Conservation (phyloP, 1,140 invertebrate genomes). For the Vanessa tameamea region DNA sequence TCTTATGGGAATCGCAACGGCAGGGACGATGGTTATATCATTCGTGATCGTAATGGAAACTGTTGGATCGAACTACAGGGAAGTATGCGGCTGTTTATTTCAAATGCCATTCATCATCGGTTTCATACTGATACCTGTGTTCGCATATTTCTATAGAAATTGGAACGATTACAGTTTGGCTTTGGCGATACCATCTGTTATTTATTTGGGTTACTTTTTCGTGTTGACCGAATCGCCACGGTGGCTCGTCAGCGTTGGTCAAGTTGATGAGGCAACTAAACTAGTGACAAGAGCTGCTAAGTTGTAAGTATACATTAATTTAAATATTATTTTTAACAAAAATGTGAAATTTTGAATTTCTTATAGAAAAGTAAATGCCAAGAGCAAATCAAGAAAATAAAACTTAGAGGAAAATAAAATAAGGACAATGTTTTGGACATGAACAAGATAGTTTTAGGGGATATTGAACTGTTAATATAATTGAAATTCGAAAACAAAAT, state of each 20-base stretch:
- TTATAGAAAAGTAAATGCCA: too few relatives aligned
- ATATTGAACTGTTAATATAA: too few relatives aligned
- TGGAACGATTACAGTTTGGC: slow-evolving; percentile 82
- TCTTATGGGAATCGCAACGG: slow-evolving; percentile 81
- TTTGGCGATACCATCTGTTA: slow-evolving; percentile 78
- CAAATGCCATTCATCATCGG: slow-evolving; percentile 81
- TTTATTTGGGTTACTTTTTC: slow-evolving; percentile 77
- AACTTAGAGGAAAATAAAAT: too few relatives aligned
- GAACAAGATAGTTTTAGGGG: too few relatives aligned
- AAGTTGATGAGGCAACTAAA: slow-evolving; percentile 74
- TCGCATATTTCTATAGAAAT: slow-evolving; percentile 82
- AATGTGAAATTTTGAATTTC: too few relatives aligned
- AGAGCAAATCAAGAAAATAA: too few relatives aligned
- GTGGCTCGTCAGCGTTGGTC: slow-evolving; percentile 80
- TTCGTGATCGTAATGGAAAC: slow-evolving; percentile 81
- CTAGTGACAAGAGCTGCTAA: slow-evolving; percentile 78
- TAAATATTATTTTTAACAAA: background rate
- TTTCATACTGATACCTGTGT: slow-evolving; percentile 81
- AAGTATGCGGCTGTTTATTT: slow-evolving; percentile 74
- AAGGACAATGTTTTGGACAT: too few relatives aligned
- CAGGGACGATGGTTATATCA: slow-evolving; percentile 83
- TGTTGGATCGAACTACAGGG: slow-evolving; percentile 61
- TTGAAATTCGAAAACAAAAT: too few relatives aligned
- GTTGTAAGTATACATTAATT: slow-evolving; percentile 53
- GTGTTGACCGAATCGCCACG: slow-evolving; percentile 81